These are phyloP conservation scores for Neocloeon triangulifer DNA, from an alignment of 1,140 invertebrate genomes.

Conservation along the genomic window DNA sequence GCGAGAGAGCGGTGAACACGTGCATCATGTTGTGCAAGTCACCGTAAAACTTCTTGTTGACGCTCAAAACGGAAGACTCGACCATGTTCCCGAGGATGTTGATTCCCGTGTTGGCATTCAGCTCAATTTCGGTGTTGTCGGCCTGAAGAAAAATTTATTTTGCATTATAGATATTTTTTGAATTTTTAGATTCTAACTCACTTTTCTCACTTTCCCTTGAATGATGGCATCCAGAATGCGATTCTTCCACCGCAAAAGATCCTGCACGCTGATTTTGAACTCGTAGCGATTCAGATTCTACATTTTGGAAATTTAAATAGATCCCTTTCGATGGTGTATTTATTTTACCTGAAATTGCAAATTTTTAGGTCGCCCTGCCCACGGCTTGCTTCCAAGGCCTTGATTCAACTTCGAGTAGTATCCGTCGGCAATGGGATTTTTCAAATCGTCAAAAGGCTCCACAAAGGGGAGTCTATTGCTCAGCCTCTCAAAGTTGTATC, in stretches of 20 bases:
- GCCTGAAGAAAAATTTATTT: conserved; percentile 6
- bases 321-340: too few relatives aligned
- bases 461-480: conserved; percentile 12
- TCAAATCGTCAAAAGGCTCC: conserved; percentile 8
- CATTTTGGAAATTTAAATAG: too few relatives aligned
- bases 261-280: conserved; percentile 6
- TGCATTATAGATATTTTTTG: neutral
- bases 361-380: conserved; percentile 25
- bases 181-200: conserved; percentile 6
- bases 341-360: too few relatives aligned
- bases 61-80: conserved; percentile 17
- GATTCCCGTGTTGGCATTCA: conserved; percentile 16
- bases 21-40: conserved; percentile 33
- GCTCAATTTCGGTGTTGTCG: conserved; percentile 5
- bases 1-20: conserved; percentile 24
- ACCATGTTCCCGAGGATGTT: conserved; percentile 23
- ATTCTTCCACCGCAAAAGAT: conserved; percentile 16
- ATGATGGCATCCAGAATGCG: conserved; percentile 18
- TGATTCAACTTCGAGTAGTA: conserved; percentile 15
- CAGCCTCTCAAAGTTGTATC: conserved; percentile 15
- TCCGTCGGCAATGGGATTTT: conserved; percentile 12
- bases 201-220: conserved; percentile 12
- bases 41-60: conserved; percentile 25
- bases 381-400: conserved; percentile 17
- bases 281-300: too few relatives aligned